Evolutionary conservation across 2,113 vertebrate genomes (phyloP).

Genomic region (Prionailurus viverrinus): DNA sequence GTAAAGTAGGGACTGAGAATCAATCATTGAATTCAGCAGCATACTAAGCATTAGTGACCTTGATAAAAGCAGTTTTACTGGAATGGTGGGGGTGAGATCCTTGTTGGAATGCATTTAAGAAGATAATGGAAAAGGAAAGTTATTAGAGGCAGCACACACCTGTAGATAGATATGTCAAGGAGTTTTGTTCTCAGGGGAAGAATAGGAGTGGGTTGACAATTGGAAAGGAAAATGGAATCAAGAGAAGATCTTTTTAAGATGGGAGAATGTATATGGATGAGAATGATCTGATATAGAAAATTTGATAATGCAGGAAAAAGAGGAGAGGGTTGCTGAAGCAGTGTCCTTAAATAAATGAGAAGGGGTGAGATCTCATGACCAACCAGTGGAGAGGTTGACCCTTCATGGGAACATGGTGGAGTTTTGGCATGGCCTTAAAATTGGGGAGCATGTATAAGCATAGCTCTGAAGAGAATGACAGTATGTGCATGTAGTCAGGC

Average conservation of each 20-base stretch:
- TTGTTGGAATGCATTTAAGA: not conserved
- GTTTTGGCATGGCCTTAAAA: not conserved
- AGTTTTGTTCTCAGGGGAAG: slow-evolving; percentile 22
- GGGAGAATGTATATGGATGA: not conserved
- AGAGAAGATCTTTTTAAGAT: slow-evolving; percentile 31
- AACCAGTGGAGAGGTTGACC: not conserved
- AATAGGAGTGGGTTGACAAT: not conserved
- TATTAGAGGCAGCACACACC: not conserved
- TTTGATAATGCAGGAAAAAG: slow-evolving; percentile 18
- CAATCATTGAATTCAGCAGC: not conserved
- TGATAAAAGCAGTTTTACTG: slow-evolving; percentile 3
- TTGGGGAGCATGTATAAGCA: not conserved
- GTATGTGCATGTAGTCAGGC: not conserved
- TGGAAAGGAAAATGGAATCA: slow-evolving; percentile 23
- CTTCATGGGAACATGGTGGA: not conserved
- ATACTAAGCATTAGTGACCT: slow-evolving; percentile 5
- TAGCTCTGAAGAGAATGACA: not conserved
- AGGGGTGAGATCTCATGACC: not conserved
- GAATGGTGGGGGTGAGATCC: not conserved
- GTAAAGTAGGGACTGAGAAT: not conserved
- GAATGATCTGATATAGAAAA: slow-evolving; percentile 21
- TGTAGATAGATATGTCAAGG: not conserved
- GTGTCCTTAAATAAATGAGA: not conserved
- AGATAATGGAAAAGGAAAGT: slow-evolving; percentile 23
- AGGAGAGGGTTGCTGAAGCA: not conserved